Conservation (phyloP, 2,888 invertebrate genomes). For the Germaria angustata region DNA sequence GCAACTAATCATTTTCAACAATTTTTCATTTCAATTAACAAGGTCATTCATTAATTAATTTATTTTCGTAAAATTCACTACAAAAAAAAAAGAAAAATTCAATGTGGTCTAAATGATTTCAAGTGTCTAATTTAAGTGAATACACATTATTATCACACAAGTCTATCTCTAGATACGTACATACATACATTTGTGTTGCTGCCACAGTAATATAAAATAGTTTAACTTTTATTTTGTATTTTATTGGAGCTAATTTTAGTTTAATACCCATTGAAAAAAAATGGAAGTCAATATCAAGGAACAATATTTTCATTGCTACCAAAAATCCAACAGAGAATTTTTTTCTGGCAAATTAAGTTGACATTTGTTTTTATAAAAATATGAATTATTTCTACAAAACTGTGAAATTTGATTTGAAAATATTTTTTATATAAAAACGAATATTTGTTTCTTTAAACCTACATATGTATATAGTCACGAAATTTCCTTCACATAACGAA, state of each 20-base stretch:
- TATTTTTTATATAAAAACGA: no score
- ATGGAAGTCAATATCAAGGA: no score
- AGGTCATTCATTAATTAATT: constrained; percentile 44
- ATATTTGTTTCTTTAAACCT: no score
- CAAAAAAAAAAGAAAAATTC: neutral
- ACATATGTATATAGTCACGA: no score
- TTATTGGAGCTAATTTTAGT: neutral
- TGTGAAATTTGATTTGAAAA: no score
- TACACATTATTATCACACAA: neutral
- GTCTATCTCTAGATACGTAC: neutral
- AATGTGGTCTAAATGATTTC: neutral
- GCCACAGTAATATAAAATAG: neutral
- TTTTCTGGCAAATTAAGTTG: no score
- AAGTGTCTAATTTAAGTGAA: constrained; percentile 16
- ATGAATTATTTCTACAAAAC: no score
- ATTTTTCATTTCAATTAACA: constrained; percentile 57
- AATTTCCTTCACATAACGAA: no score
- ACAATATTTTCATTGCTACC: no score
- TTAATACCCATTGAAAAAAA: no score
- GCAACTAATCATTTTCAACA: constrained; percentile 51
- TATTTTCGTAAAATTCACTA: constrained; percentile 11
- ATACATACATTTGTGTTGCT: neutral
- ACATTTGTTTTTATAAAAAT: no score
- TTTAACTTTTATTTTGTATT: neutral
- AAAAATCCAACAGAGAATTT: no score